Conservation (phyloP, 2,113 vertebrate genomes). For the Madoqua kirkii region DNA sequence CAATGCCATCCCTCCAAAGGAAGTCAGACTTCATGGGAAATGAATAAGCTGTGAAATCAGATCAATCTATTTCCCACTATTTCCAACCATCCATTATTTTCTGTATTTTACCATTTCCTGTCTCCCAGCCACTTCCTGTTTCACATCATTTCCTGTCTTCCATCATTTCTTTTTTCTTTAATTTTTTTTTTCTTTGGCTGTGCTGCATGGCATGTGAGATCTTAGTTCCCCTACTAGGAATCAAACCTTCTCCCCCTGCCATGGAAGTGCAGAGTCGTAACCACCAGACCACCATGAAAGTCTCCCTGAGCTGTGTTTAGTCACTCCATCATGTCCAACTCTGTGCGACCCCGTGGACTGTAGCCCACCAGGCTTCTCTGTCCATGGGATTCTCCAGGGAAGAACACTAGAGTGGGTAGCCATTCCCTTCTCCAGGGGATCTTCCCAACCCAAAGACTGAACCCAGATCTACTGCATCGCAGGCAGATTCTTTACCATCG, state of each 20-base stretch:
- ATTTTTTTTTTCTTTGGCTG: background rate
- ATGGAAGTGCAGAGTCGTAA: background rate
- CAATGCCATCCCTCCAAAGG: background rate
- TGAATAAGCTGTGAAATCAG: background rate
- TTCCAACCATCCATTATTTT: background rate
- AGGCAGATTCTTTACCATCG: background rate
- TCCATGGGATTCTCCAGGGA: background rate
- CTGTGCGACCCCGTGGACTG: background rate
- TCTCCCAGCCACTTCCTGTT: background rate
- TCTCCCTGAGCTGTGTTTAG: background rate
- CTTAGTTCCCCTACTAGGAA: background rate
- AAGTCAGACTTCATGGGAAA: background rate
- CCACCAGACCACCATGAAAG: background rate
- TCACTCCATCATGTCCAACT: background rate
- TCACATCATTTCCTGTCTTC: background rate
- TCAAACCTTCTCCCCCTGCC: background rate
- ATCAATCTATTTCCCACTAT: background rate
- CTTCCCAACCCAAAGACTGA: background rate
- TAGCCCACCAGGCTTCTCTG: background rate
- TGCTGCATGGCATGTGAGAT: background rate
- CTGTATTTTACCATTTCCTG: background rate
- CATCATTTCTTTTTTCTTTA: background rate
- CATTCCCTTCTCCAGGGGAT: background rate
- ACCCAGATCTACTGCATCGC: background rate
- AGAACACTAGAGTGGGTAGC: background rate